Conservation (phyloP, 2,888 invertebrate genomes). For the Acanthoscelides obtectus region DNA sequence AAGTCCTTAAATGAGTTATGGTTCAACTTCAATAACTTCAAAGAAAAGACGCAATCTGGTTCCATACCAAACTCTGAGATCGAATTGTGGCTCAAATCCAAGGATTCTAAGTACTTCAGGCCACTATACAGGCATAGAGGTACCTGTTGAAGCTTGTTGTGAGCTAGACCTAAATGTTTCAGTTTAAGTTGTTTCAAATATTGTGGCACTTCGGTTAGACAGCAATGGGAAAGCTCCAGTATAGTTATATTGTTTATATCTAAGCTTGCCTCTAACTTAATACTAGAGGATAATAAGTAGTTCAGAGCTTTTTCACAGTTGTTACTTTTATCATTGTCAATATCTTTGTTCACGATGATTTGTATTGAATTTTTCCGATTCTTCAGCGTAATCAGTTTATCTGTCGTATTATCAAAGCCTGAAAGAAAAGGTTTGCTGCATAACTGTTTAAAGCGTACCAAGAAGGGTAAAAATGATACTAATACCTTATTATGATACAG, state of each 20-base stretch:
- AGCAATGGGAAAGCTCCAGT: conserved; percentile 23
- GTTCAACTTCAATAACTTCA: conserved; percentile 24
- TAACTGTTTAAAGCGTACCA: too few species aligned
- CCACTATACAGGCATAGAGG: conserved; percentile 29
- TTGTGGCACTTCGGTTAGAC: conserved; percentile 21
- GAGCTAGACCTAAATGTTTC: conserved; percentile 23
- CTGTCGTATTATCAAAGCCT: background rate
- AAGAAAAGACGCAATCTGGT: conserved; percentile 23
- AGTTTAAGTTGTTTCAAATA: conserved; percentile 19
- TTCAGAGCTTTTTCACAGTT: background rate
- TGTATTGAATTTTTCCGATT: background rate
- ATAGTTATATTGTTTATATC: conserved; percentile 13
- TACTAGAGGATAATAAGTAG: background rate
- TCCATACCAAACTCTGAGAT: conserved; percentile 24
- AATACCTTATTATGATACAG: too few species aligned
- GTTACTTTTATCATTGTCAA: background rate
- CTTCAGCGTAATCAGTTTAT: background rate
- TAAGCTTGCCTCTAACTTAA: background rate
- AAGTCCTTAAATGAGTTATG: conserved; percentile 25
- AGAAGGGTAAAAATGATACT: too few species aligned
- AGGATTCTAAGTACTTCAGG: conserved; percentile 20
- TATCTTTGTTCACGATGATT: background rate
- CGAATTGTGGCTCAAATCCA: conserved; percentile 27
- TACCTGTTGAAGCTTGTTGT: conserved; percentile 23
- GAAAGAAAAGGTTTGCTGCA: background rate